Conservation (phyloP, 1,140 invertebrate species). For the Macrobrachium nipponense region DNA sequence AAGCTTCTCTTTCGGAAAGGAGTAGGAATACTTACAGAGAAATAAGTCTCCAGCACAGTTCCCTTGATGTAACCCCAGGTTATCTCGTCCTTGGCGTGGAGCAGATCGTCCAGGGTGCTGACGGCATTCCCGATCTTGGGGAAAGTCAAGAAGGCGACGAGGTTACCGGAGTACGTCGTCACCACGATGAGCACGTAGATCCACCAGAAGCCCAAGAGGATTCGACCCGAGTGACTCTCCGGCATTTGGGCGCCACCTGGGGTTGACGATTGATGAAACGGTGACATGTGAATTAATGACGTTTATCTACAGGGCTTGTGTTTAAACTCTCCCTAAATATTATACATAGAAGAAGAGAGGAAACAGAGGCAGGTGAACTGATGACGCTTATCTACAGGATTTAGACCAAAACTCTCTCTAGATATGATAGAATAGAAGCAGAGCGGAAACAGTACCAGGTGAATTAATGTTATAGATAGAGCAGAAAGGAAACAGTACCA, state of each 20-base stretch:
- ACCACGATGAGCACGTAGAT: slow-evolving; percentile 89
- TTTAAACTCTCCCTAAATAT: no score
- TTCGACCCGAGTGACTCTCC: slow-evolving; percentile 84
- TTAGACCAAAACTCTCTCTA: no score
- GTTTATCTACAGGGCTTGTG: no score
- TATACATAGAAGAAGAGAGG: neutral
- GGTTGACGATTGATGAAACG: neutral
- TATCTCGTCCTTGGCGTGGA: slow-evolving; percentile 72
- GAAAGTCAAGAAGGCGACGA: slow-evolving; percentile 94
- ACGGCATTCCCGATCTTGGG: slow-evolving; percentile 83
- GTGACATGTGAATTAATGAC: neutral
- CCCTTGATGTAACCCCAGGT: slow-evolving; percentile 81
- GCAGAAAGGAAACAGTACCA: no score
- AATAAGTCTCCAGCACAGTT: slow-evolving; percentile 79
- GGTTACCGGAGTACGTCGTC: slow-evolving; percentile 91
- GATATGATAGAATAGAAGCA: no score
- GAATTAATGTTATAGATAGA: no score
- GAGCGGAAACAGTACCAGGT: no score
- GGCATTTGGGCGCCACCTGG: slow-evolving; percentile 88
- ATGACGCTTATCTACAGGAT: no score
- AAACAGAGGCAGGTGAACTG: neutral
- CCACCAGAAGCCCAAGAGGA: slow-evolving; percentile 93
- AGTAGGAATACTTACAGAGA: slow-evolving; percentile 70
- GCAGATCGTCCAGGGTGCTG: slow-evolving; percentile 79
- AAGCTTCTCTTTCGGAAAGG: no score